phyloP scores from a whole-genome alignment of 1,140 invertebrate genomes.

The Macrocentrus cingulum region DNA sequence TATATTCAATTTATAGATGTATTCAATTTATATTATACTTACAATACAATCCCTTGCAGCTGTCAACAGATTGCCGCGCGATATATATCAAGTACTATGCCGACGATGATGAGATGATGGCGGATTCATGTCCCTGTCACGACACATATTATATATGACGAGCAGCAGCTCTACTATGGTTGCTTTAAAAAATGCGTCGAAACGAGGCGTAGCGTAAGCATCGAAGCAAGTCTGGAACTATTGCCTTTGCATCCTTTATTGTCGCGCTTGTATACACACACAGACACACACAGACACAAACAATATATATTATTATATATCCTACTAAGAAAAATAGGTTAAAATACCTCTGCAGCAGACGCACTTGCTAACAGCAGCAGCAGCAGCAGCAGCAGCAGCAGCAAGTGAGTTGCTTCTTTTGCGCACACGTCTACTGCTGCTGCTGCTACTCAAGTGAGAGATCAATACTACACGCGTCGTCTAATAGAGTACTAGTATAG shows the following conservation, averaged over 20 bases:
- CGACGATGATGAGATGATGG: conserved; percentile 33
- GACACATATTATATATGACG: conserved; percentile 66
- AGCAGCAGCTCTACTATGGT: conserved; percentile 68
- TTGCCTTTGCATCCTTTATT: conserved; percentile 1
- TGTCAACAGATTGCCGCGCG: conserved; percentile 58
- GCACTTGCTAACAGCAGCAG: no score
- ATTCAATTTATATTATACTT: conserved; percentile 39
- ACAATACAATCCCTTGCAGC: conserved; percentile 62
- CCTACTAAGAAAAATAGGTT: no score
- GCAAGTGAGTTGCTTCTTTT: no score
- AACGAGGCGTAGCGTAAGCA: conserved; percentile 84
- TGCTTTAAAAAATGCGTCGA: conserved; percentile 85
- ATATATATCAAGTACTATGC: conserved; percentile 2
- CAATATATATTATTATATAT: no score
- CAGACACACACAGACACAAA: neutral
- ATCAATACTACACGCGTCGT: no score
- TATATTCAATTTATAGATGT: neutral
- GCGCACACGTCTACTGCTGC: no score
- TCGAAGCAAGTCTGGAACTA: conserved; percentile 50
- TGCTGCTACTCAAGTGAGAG: no score
- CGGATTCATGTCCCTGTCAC: conserved; percentile 74
- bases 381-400: no score
- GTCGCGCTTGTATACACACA: conserved; percentile 3
- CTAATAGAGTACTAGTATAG: no score
- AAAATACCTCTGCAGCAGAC: no score